Evolutionary conservation across 2,888 invertebrate species (phyloP), one percentile per base, ranked within the genome.

Genomic region (Drosophila cyrtoloma): DNA sequence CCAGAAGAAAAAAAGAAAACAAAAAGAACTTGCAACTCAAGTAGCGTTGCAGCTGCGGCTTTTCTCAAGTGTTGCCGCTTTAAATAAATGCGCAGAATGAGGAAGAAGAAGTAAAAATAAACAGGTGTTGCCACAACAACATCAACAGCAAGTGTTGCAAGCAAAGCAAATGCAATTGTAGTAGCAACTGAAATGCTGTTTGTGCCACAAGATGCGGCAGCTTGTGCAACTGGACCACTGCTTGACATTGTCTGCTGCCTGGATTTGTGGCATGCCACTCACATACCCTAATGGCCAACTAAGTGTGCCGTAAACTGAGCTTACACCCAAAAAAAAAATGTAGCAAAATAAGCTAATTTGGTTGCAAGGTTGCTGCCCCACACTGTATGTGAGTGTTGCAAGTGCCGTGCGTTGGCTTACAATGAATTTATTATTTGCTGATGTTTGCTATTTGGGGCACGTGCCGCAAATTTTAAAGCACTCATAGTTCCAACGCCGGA

Each of bases 351-450:
- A 63, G 79, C 90, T 87, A 86, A 90, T 88, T 88, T 73, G 76
- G 78, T 86, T 82, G 78, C 79, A 76, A 80, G 64, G 42, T 44
- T 14, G 26, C 51, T 51, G 28, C 35, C 22, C 28, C 57, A 32
- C 28, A 16, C 39, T 55, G 22, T 22, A 16, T 42, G 16, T 32
- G 44, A 67, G 76, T 79, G 56, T 53, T 56, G 67, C 61, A 58
- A 66, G 60, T 42, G 70, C 67, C 71, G 72, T 68, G 73, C 75
- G 63, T 52, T 72, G 75, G 79, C 85, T 83, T 75, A 87, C 79
- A 86, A 79, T 75, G 89, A 90, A 91, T 90, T 91, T 91, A 91
- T 91, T 91, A 88, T 91, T 90, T 91, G 91, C 89, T 91, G 83
- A 91, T 91, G 90, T 90, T 91, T 91, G 84, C 91, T 84, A 91